A percentile compares a stretch with the other conserved stretches of the same genome.
Conservation (phyloP, 2,888 invertebrate genomes). For the Diachrysia chrysitis region DNA sequence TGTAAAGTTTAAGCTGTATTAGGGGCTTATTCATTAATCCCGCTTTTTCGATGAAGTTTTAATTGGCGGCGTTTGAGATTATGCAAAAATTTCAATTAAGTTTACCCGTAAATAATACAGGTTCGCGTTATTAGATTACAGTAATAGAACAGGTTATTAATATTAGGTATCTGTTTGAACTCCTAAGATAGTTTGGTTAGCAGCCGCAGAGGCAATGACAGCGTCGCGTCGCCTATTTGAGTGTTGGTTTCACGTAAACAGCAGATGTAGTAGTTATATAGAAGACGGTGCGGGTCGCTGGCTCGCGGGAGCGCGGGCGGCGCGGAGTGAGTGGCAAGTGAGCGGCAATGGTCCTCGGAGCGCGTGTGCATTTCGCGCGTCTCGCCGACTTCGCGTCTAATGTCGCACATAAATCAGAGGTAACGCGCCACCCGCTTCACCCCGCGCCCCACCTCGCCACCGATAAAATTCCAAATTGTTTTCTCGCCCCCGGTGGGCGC, state of each 20-base stretch:
- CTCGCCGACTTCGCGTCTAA: conserved; percentile 79
- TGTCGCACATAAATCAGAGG: conserved; percentile 86
- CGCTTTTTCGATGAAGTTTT: conserved; percentile 59
- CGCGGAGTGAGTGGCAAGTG: conserved; percentile 64
- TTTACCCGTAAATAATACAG: neutral
- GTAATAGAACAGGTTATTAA: neutral
- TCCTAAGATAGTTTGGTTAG: neutral
- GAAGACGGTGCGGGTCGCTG: conserved; percentile 38
- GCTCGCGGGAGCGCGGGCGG: conserved; percentile 23
- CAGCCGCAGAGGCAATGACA: neutral
- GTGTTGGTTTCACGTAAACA: conserved; percentile 11
- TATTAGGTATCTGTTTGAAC: neutral
- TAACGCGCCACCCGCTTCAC: conserved; percentile 71
- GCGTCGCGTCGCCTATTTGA: neutral
- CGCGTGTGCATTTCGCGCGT: conserved; percentile 82
- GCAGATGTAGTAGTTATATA: conserved; percentile 12
- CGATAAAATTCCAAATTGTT: conserved; percentile 89
- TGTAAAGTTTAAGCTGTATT: conserved; percentile 69
- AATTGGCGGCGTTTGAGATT: conserved; percentile 6
- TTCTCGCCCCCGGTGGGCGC: conserved; percentile 88
- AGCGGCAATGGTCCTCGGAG: conserved; percentile 73
- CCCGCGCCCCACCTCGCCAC: conserved; percentile 74
- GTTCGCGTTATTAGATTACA: neutral
- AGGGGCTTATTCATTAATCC: conserved; percentile 73
- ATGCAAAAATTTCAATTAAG: neutral